Conservation (phyloP, 2,888 invertebrate genomes). For the Anagyrus pseudococci region DNA sequence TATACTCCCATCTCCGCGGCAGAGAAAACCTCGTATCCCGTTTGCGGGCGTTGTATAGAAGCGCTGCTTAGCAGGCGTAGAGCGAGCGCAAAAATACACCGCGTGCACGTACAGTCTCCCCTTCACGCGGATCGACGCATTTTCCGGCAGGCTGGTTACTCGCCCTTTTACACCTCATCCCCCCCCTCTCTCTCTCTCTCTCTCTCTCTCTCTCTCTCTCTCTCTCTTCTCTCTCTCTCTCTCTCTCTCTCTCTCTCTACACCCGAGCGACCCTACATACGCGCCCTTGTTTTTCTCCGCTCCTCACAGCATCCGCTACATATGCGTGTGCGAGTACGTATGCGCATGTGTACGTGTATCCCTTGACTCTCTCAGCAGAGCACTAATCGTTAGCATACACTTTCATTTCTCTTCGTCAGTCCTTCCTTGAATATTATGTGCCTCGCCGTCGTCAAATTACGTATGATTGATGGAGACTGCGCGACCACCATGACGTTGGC, state of each 20-base stretch:
- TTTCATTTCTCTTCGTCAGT: neutral
- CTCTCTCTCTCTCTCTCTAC: neutral
- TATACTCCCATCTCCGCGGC: no score
- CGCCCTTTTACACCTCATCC: no score
- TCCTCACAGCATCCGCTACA: neutral
- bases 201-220: conserved; percentile 4
- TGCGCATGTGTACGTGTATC: neutral
- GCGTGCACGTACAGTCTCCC: neutral
- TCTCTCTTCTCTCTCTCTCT: conserved; percentile 18
- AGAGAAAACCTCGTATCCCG: neutral
- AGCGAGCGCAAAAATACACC: neutral
- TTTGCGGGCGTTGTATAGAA: neutral
- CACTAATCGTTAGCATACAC: neutral
- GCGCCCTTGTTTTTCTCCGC: neutral
- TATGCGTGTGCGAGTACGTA: neutral
- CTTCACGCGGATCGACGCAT: conserved; percentile 37
- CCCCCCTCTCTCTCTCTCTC: conserved; percentile 17
- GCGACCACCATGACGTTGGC: no score
- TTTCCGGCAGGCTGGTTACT: conserved; percentile 46
- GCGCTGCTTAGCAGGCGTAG: no score
- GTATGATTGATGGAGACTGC: no score
- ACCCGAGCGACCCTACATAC: neutral
- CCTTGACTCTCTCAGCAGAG: neutral
- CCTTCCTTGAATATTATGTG: no score
- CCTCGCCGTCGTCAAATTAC: no score